A percentile compares a stretch with the other conserved stretches of the same genome.
phyloP scores from a whole-genome alignment of 2,888 invertebrate species.

The Girardia tigrina region DNA sequence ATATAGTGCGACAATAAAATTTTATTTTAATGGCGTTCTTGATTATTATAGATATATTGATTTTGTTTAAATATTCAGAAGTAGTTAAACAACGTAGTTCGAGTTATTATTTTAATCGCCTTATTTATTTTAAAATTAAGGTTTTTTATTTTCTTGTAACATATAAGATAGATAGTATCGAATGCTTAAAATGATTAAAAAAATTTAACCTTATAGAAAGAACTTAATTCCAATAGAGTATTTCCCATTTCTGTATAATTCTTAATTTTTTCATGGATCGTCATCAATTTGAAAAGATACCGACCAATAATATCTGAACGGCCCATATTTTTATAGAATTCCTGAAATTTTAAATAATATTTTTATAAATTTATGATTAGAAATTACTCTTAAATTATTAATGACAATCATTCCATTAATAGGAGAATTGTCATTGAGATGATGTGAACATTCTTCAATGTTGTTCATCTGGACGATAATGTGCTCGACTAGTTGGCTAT shows the following conservation, averaged over 20 bases:
- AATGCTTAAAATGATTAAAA: too few relatives aligned
- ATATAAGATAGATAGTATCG: too few relatives aligned
- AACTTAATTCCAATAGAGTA: conserved; percentile 7
- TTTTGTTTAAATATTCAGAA: too few relatives aligned
- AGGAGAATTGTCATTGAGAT: conserved; percentile 14
- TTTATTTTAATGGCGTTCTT: too few relatives aligned
- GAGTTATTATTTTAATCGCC: too few relatives aligned
- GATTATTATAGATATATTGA: too few relatives aligned
- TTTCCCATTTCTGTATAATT: background rate
- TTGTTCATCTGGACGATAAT: background rate
- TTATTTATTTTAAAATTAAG: too few relatives aligned
- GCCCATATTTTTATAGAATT: background rate
- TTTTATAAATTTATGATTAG: background rate
- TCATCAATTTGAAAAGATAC: conserved; percentile 12
- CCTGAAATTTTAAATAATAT: background rate
- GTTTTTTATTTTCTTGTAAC: too few relatives aligned
- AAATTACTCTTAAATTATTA: conserved; percentile 7
- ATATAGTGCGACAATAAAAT: too few relatives aligned
- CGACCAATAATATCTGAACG: background rate
- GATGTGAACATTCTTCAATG: conserved; percentile 4
- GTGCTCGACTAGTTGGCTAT: background rate
- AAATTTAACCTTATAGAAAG: conserved; percentile 4
- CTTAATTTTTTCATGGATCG: background rate
- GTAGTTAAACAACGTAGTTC: too few relatives aligned
- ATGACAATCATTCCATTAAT: conserved; percentile 13